A percentile compares a stretch with the other conserved stretches of the same genome.
Conservation (phyloP, 2,888 invertebrate species). For the Troides helena region DNA sequence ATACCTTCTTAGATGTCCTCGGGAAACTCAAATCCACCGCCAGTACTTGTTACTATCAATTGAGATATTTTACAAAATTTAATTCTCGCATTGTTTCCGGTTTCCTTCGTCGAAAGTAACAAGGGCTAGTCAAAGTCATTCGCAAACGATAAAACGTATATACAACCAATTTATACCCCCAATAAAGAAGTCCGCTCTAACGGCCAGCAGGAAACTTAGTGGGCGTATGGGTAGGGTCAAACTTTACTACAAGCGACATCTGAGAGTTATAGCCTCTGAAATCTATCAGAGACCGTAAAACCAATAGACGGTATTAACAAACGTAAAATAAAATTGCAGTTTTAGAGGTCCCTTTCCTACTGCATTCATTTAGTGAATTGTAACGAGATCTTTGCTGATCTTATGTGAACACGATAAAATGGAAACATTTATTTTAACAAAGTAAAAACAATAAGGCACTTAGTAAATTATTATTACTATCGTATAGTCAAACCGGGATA, state of each 20-base stretch:
- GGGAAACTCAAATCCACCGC: no score
- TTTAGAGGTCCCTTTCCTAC: neutral
- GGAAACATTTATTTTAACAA: no score
- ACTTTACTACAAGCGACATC: slow-evolving; percentile 4
- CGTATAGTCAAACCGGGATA: no score
- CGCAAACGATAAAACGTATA: slow-evolving; percentile 39
- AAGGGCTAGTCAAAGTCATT: slow-evolving; percentile 36
- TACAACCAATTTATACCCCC: slow-evolving; percentile 38
- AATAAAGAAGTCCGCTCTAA: slow-evolving; percentile 36
- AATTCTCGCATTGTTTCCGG: neutral
- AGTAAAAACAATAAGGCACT: no score
- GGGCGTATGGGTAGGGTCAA: slow-evolving; percentile 4
- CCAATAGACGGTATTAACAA: neutral
- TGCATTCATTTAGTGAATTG: neutral
- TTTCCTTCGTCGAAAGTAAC: slow-evolving; percentile 29
- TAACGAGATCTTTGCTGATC: no score
- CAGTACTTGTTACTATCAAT: no score
- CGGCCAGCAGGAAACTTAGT: slow-evolving; percentile 22
- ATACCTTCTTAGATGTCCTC: no score
- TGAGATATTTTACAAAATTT: neutral
- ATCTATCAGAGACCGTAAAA: neutral
- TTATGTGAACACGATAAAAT: no score
- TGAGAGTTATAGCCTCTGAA: slow-evolving; percentile 9
- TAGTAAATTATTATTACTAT: no score
- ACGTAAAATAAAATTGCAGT: neutral